Evolutionary conservation across 2,888 invertebrate species (phyloP).

Genomic region (Anoplius nigerrimus): DNA sequence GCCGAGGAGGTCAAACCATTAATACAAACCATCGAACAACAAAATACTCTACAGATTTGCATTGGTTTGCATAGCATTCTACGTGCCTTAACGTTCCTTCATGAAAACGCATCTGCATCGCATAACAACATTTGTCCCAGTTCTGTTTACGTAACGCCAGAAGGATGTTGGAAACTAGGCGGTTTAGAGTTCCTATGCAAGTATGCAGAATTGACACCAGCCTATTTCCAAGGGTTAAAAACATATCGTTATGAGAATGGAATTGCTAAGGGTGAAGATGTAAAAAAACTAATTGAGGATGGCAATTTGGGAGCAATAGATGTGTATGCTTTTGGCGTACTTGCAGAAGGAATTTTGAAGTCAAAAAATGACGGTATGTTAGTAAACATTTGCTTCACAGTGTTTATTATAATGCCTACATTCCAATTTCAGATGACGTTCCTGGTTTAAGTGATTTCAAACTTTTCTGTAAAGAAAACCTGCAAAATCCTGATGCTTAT

Average conservation of each 20-base stretch:
- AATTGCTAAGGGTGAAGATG: slow-evolving; percentile 83
- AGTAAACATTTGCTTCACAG: not conserved
- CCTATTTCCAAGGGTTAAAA: slow-evolving; percentile 82
- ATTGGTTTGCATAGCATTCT: slow-evolving; percentile 89
- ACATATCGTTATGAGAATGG: slow-evolving; percentile 84
- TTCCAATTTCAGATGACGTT: slow-evolving; percentile 79
- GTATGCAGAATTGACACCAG: slow-evolving; percentile 80
- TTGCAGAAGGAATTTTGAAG: slow-evolving; percentile 85
- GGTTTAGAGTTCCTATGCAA: slow-evolving; percentile 88
- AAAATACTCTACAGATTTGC: slow-evolving; percentile 88
- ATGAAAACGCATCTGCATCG: slow-evolving; percentile 86
- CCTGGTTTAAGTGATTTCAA: slow-evolving; percentile 83
- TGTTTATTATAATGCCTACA: not conserved
- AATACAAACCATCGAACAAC: slow-evolving; percentile 79
- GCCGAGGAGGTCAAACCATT: slow-evolving; percentile 90
- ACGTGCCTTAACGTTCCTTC: slow-evolving; percentile 88
- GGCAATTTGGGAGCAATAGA: slow-evolving; percentile 80
- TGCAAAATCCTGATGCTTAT: slow-evolving; percentile 81
- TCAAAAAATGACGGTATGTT: slow-evolving; percentile 74
- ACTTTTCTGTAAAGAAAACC: slow-evolving; percentile 81
- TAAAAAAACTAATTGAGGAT: slow-evolving; percentile 73
- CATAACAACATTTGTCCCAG: slow-evolving; percentile 90
- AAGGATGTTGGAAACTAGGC: slow-evolving; percentile 92
- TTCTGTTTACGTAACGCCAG: slow-evolving; percentile 87
- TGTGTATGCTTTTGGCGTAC: slow-evolving; percentile 85